Percentiles rank a stretch among this genome's conserved stretches.
Evolutionary conservation across 2,888 invertebrate species (phyloP).

Genomic region (Epirrhoe tristata): DNA sequence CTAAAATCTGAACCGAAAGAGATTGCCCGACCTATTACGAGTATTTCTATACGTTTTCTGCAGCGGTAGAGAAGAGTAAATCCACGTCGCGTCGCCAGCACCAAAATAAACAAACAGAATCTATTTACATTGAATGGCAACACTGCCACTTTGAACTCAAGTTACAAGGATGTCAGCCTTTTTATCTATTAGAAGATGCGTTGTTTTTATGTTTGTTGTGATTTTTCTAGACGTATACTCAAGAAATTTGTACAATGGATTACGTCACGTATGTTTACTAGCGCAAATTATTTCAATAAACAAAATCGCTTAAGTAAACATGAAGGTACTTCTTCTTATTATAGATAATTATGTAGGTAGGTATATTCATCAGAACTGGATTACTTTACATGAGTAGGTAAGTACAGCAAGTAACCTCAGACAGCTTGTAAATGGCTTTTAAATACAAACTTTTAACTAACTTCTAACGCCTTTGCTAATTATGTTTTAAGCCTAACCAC

Average conservation of each 20-base stretch:
- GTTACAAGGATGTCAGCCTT: constrained; percentile 16
- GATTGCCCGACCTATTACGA: background rate
- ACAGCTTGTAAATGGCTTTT: background rate
- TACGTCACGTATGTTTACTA: too few species aligned
- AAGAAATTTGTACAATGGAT: background rate
- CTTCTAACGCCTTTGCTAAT: background rate
- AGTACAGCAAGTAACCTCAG: background rate
- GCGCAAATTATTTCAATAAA: too few species aligned
- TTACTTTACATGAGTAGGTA: too few species aligned
- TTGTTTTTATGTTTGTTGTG: background rate
- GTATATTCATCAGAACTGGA: background rate
- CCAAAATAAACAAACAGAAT: constrained; percentile 55
- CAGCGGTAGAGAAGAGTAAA: background rate
- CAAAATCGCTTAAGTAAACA: too few species aligned
- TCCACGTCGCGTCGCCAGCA: constrained; percentile 59
- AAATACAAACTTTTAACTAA: background rate
- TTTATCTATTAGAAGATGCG: background rate
- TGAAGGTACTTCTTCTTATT: too few species aligned
- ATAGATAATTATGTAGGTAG: too few species aligned
- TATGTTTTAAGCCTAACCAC: background rate
- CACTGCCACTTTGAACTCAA: constrained; percentile 22
- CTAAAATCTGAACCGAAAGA: too few species aligned
- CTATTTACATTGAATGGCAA: constrained; percentile 45
- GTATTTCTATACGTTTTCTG: constrained; percentile 10
- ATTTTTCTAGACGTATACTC: background rate